phyloP scores from a whole-genome alignment of 2,113 vertebrate genomes.

The Pterocles gutturalis region DNA sequence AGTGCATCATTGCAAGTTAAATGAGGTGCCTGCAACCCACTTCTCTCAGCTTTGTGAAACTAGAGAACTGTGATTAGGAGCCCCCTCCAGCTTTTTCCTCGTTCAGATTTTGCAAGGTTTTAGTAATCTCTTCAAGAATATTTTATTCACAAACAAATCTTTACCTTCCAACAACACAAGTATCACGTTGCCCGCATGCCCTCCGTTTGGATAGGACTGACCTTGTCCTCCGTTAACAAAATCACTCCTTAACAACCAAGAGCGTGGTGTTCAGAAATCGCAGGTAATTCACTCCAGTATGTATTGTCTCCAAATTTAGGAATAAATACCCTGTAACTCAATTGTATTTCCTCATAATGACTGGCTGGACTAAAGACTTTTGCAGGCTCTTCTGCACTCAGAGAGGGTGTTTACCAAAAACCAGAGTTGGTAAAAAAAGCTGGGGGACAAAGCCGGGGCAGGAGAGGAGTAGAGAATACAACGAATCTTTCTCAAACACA shows the following conservation, averaged over 20 bases:
- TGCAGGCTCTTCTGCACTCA: neutral
- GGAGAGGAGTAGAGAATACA: neutral
- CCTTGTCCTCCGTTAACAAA: neutral
- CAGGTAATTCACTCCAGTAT: neutral
- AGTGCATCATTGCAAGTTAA: neutral
- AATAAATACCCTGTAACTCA: neutral
- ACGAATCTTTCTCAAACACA: neutral
- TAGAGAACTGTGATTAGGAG: neutral
- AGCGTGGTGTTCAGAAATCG: neutral
- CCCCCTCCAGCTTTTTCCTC: neutral
- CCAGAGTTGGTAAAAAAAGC: neutral
- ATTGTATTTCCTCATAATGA: neutral
- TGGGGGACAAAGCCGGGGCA: too few relatives aligned
- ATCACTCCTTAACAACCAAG: neutral
- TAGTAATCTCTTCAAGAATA: neutral
- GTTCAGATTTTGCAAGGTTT: neutral
- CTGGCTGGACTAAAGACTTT: neutral
- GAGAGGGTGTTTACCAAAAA: neutral
- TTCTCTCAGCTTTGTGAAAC: neutral
- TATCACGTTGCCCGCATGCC: neutral
- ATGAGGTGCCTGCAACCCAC: neutral
- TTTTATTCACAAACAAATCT: neutral
- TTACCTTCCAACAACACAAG: neutral
- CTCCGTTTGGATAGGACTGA: neutral
- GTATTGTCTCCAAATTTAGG: neutral